Conservation (phyloP, 2,888 invertebrate genomes). For the Oscheius sp. region DNA sequence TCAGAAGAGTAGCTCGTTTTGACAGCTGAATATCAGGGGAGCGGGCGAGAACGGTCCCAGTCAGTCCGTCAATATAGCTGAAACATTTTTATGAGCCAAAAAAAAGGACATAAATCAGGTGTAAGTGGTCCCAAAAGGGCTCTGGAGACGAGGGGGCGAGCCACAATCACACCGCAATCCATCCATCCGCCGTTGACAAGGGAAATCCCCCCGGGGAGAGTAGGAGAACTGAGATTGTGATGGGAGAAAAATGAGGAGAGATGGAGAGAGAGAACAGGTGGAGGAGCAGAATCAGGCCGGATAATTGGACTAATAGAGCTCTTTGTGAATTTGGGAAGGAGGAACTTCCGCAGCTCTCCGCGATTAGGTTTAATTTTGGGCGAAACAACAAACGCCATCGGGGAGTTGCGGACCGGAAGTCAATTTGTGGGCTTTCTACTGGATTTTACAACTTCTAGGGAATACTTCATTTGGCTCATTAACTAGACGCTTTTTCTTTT, state of each 20-base stretch:
- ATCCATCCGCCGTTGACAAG: constrained; percentile 20
- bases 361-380: too few species aligned
- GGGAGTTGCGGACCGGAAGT: too few species aligned
- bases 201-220: not conserved
- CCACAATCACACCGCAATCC: constrained; percentile 26
- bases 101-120: constrained; percentile 21
- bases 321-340: too few species aligned
- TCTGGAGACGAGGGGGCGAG: constrained; percentile 1
- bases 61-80: constrained; percentile 30
- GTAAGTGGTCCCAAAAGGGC: not conserved
- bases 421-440: too few species aligned
- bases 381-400: too few species aligned
- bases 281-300: too few species aligned
- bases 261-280: not conserved
- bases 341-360: too few species aligned
- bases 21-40: constrained; percentile 8
- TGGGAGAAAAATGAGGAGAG: not conserved
- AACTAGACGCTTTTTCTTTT: not conserved
- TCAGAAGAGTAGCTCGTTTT: not conserved
- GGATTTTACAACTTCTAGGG: too few species aligned
- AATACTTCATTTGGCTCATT: too few species aligned
- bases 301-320: too few species aligned
- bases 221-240: not conserved
- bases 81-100: not conserved
- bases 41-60: constrained; percentile 23